Conservation (phyloP, 2,113 vertebrate species). For the Hippoglossus stenolepis region DNA sequence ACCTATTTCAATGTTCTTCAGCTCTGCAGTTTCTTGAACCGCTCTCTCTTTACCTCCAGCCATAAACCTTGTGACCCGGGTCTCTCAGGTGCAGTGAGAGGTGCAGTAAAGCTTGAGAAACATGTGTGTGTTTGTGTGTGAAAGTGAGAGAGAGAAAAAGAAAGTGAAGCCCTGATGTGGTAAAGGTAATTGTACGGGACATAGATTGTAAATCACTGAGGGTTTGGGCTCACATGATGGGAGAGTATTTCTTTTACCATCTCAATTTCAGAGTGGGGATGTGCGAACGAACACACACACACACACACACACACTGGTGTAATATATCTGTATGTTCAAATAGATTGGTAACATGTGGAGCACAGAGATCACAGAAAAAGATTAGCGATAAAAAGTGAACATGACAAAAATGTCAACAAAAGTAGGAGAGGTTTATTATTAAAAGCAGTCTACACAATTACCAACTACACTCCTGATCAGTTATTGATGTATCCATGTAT, state of each 20-base stretch:
- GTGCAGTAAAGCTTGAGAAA: slow-evolving; percentile 48
- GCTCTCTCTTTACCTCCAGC: background rate
- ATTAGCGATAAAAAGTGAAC: slow-evolving; percentile 7
- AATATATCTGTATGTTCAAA: slow-evolving; percentile 29
- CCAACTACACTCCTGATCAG: background rate
- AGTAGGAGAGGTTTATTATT: background rate
- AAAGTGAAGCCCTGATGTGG: slow-evolving; percentile 13
- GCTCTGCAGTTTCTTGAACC: background rate
- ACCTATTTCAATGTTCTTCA: background rate
- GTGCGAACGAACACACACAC: slow-evolving; percentile 6
- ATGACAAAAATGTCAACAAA: background rate
- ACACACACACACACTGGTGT: slow-evolving; percentile 14
- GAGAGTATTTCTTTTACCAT: slow-evolving; percentile 49
- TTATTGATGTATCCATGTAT: background rate
- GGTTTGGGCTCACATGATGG: slow-evolving; percentile 43
- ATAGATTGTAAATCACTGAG: slow-evolving; percentile 65
- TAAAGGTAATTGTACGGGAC: slow-evolving; percentile 62
- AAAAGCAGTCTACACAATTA: background rate
- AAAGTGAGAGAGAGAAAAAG: background rate
- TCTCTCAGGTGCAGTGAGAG: slow-evolving; percentile 60
- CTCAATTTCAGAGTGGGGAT: slow-evolving; percentile 15
- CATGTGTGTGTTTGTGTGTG: background rate
- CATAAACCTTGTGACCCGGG: slow-evolving; percentile 56
- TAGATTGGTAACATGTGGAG: slow-evolving; percentile 45
- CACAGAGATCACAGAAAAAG: background rate